These are phyloP conservation scores for Smittia aterrima DNA, from an alignment of 2,888 invertebrate species.

Conservation along the genomic window DNA sequence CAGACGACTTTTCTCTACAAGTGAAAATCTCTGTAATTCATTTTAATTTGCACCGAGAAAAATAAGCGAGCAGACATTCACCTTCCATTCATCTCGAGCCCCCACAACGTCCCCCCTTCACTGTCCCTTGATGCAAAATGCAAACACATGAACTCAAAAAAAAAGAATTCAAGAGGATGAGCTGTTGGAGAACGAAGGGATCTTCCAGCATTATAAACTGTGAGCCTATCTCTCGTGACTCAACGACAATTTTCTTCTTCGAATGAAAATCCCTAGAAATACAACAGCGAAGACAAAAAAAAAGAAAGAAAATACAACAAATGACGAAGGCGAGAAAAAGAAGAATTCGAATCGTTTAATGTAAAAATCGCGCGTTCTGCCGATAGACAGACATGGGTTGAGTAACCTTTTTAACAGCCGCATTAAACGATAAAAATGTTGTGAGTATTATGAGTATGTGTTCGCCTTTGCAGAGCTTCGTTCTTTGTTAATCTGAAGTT, in stretches of 20 bases:
- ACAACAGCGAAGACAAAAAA: slow-evolving; percentile 12
- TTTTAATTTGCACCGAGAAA: neutral
- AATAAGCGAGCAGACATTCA: neutral
- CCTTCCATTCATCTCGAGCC: neutral
- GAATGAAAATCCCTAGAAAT: neutral
- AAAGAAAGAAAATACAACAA: neutral
- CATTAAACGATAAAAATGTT: slow-evolving; percentile 29
- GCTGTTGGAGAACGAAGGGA: too few relatives aligned
- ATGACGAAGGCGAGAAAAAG: neutral
- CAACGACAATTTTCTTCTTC: too few relatives aligned
- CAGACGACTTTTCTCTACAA: neutral
- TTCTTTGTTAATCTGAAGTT: slow-evolving; percentile 23
- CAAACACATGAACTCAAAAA: slow-evolving; percentile 22
- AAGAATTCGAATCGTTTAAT: neutral
- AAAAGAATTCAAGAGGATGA: slow-evolving; percentile 5
- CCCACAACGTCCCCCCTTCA: neutral
- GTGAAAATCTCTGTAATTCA: neutral
- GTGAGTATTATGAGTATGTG: slow-evolving; percentile 15
- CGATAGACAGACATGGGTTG: slow-evolving; percentile 36
- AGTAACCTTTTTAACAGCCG: slow-evolving; percentile 38
- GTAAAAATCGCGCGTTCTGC: slow-evolving; percentile 31
- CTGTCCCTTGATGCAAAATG: slow-evolving; percentile 7
- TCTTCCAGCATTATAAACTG: too few relatives aligned
- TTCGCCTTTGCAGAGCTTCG: neutral
- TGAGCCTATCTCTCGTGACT: too few relatives aligned